phyloP scores from a whole-genome alignment of 2,797 vertebrate genomes.

The Amazona finschi region DNA sequence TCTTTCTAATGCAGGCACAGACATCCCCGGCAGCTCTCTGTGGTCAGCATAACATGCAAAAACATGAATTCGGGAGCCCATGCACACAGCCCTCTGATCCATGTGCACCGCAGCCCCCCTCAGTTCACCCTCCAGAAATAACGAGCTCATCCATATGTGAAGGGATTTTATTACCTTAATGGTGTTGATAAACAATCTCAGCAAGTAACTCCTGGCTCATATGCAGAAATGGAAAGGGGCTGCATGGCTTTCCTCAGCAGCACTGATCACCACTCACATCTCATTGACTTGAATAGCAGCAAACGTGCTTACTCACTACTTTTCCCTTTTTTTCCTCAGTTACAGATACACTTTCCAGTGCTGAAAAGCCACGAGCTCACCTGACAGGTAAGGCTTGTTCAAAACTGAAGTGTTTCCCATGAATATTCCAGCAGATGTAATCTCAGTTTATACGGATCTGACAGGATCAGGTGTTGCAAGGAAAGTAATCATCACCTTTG shows the following conservation, averaged over 20 bases:
- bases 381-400: constrained; percentile 72
- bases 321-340: background rate
- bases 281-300: background rate
- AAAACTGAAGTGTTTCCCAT: accelerated
- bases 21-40: background rate
- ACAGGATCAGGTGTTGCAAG: background rate
- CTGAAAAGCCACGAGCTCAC: constrained; percentile 74
- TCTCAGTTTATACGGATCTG: background rate
- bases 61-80: accelerated
- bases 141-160: background rate
- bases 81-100: background rate
- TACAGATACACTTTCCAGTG: background rate
- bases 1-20: background rate
- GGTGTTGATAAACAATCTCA: background rate
- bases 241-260: background rate
- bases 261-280: accelerated
- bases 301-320: background rate
- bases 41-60: accelerated
- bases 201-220: background rate
- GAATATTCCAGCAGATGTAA: background rate
- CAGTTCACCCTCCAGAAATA: background rate
- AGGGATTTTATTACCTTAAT: background rate
- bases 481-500: background rate
- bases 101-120: background rate
- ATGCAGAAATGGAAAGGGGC: background rate